These are phyloP conservation scores for Myiothlypis coronata DNA, from an alignment of 2,797 vertebrate species.

Conservation along the genomic window DNA sequence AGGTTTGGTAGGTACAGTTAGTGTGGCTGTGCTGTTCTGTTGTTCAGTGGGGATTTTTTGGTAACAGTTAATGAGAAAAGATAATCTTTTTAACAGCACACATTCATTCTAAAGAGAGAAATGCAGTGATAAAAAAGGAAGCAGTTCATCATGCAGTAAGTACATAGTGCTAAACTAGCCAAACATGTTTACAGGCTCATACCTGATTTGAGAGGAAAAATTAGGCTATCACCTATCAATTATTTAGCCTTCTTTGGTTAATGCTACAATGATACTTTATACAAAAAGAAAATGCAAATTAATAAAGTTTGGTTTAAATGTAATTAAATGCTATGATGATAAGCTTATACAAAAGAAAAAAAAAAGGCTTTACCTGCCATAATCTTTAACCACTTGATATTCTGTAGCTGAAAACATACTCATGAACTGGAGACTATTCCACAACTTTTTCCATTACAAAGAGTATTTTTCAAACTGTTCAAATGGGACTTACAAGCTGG, in stretches of 20 bases:
- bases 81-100: background rate
- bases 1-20: background rate
- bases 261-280: background rate
- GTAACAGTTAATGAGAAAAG: background rate
- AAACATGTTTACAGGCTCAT: background rate
- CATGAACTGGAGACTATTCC: background rate
- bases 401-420: constrained; percentile 7
- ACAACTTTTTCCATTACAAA: background rate
- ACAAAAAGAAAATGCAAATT: background rate
- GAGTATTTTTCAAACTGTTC: constrained; percentile 26
- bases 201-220: background rate
- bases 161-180: background rate
- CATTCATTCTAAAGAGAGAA: background rate
- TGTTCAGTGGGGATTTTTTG: background rate
- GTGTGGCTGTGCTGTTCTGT: background rate
- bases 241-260: constrained; percentile 8
- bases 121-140: background rate
- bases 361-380: background rate
- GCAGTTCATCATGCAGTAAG: background rate
- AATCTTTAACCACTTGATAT: background rate
- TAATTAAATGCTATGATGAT: background rate
- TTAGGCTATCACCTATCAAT: background rate
- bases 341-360: background rate
- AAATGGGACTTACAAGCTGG: background rate
- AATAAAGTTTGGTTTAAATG: background rate